Percentiles rank a stretch among this genome's conserved stretches.
Evolutionary conservation across 2,888 invertebrate species (phyloP).

Genomic region (Julus scandinavius): DNA sequence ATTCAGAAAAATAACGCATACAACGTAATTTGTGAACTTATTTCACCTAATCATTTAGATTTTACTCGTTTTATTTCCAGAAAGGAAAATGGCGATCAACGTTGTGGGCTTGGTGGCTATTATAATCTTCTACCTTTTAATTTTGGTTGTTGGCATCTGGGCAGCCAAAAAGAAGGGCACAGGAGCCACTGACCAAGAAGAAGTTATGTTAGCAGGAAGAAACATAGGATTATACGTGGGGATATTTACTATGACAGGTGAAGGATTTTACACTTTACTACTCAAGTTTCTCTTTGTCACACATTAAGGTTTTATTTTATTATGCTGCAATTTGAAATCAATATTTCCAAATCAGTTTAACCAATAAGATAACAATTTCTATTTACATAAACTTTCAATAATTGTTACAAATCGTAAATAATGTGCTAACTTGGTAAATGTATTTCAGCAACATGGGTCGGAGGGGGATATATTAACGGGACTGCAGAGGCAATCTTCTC

Average conservation of each 20-base stretch:
- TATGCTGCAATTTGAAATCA: not conserved
- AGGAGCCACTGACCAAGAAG: slow-evolving; percentile 80
- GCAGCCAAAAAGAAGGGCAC: slow-evolving; percentile 91
- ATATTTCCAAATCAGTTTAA: too few relatives aligned
- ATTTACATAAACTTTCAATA: not conserved
- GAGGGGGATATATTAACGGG: slow-evolving; percentile 99
- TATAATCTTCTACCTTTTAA: slow-evolving; percentile 94
- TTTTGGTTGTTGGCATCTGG: slow-evolving; percentile 96
- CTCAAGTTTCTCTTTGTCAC: slow-evolving; percentile 57
- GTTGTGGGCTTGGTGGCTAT: slow-evolving; percentile 93
- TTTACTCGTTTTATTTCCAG: not conserved
- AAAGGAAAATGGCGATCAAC: slow-evolving; percentile 78
- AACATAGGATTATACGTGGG: slow-evolving; percentile 98
- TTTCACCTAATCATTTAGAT: not conserved
- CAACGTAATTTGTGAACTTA: not conserved
- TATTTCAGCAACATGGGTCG: slow-evolving; percentile 95
- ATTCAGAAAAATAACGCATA: not conserved
- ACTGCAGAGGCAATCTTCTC: slow-evolving; percentile 97
- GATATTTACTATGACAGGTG: slow-evolving; percentile 99
- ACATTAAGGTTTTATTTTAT: not conserved
- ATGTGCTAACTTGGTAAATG: not conserved
- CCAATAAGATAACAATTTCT: too few relatives aligned
- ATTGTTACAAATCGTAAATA: not conserved
- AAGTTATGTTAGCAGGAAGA: slow-evolving; percentile 98
- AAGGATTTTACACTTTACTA: slow-evolving; percentile 61